Conservation (phyloP, 2,888 invertebrate species). For the Drosophila nigricruria region DNA sequence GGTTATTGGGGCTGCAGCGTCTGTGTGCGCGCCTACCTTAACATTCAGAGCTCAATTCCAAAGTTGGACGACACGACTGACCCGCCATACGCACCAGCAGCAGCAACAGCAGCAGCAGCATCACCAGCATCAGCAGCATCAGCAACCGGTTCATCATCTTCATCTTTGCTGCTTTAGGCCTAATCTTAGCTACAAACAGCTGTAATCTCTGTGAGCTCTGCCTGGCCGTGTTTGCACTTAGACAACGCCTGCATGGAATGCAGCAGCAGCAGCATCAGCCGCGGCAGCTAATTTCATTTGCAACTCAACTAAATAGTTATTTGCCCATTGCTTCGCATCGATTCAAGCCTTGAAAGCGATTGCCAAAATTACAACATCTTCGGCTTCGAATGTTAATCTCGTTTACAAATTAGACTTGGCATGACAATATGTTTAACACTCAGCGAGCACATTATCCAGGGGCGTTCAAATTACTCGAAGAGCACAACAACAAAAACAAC, state of each 20-base stretch:
- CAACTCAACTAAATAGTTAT: slow-evolving; percentile 46
- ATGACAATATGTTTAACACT: slow-evolving; percentile 79
- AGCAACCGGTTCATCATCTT: slow-evolving; percentile 66
- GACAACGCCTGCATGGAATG: slow-evolving; percentile 43
- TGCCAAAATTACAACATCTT: slow-evolving; percentile 63
- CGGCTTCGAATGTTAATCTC: slow-evolving; percentile 61
- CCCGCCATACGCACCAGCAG: slow-evolving; percentile 52
- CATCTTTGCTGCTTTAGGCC: slow-evolving; percentile 49
- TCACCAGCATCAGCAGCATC: slow-evolving; percentile 38
- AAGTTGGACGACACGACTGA: slow-evolving; percentile 65
- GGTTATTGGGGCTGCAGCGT: slow-evolving; percentile 65
- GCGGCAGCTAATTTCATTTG: slow-evolving; percentile 32
- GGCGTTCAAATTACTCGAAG: slow-evolving; percentile 31
- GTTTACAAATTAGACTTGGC: slow-evolving; percentile 68
- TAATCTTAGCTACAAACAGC: slow-evolving; percentile 49
- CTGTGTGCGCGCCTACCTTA: slow-evolving; percentile 81
- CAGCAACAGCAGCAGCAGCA: slow-evolving; percentile 38
- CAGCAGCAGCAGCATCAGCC: slow-evolving; percentile 7
- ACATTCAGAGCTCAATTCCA: slow-evolving; percentile 81
- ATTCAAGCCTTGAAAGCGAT: slow-evolving; percentile 71
- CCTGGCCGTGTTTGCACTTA: slow-evolving; percentile 26
- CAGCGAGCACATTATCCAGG: slow-evolving; percentile 42
- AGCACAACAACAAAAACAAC: not conserved
- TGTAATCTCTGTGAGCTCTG: slow-evolving; percentile 42
- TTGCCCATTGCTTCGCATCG: slow-evolving; percentile 48